Percentiles rank a stretch among this genome's conserved stretches.
These are phyloP conservation scores for Chitala chitala DNA, from an alignment of 2,113 vertebrate species.

Conservation along the genomic window DNA sequence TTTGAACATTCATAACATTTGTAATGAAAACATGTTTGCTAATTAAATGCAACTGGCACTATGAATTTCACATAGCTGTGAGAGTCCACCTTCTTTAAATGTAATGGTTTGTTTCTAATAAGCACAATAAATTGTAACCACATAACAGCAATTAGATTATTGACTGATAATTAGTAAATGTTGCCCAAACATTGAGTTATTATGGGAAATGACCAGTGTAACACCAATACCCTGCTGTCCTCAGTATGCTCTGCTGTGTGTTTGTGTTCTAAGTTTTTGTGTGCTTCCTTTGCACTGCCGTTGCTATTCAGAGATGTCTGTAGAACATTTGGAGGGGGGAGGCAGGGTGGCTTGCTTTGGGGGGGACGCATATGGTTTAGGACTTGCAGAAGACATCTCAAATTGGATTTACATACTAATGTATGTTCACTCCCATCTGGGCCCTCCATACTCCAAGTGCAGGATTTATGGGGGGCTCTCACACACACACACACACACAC, in stretches of 20 bases:
- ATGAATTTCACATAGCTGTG: not conserved
- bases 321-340: not conserved
- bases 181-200: not conserved
- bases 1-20: no score
- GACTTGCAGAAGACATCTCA: not conserved
- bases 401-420: constrained; percentile 18
- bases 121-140: not conserved
- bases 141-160: not conserved
- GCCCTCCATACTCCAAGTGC: not conserved
- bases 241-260: constrained; percentile 1
- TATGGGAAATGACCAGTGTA: not conserved
- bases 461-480: not conserved
- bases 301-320: not conserved
- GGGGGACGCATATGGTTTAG: not conserved
- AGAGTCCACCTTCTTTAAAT: not conserved
- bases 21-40: no score
- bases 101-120: not conserved
- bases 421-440: not conserved
- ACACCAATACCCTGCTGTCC: not conserved
- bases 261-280: not conserved
- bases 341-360: not conserved
- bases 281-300: not conserved
- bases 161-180: not conserved
- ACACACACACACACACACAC: no score
- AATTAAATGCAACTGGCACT: not conserved